Evolutionary conservation across 2,113 vertebrate species (phyloP).

Genomic region (Morone chrysops): DNA sequence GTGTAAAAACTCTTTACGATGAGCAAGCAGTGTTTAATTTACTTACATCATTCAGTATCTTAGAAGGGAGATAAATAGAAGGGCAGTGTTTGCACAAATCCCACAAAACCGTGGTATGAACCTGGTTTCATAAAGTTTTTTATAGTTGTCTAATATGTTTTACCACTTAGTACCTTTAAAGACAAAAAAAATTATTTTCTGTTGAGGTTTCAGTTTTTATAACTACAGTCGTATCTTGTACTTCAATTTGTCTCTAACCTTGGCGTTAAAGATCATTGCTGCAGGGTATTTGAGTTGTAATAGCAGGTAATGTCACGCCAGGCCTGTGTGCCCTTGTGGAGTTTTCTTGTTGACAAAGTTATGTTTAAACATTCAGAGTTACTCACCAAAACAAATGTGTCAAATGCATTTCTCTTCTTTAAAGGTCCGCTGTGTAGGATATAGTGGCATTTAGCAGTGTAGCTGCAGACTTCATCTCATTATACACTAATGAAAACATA

Average conservation of each 20-base stretch:
- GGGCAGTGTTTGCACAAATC: background rate
- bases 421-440: too few species aligned
- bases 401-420: too few species aligned
- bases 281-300: background rate
- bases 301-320: background rate
- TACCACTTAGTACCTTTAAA: background rate
- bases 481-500: too few species aligned
- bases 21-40: background rate
- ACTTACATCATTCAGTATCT: background rate
- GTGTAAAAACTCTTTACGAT: too few species aligned
- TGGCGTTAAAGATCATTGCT: background rate
- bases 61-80: background rate
- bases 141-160: background rate
- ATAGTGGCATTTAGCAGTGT: too few species aligned
- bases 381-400: background rate
- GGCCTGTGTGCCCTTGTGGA: background rate
- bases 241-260: background rate
- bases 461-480: too few species aligned
- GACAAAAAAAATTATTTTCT: background rate
- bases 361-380: background rate
- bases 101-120: background rate
- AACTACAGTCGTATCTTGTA: background rate
- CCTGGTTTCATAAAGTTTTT: background rate
- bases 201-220: background rate
- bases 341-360: background rate